Evolutionary conservation across 30 jellyfish, hydroid and myxozoan genomes (phyloP), one percentile per base, ranked within the genome.

Genomic region (Haliclystus octoradiatus): DNA sequence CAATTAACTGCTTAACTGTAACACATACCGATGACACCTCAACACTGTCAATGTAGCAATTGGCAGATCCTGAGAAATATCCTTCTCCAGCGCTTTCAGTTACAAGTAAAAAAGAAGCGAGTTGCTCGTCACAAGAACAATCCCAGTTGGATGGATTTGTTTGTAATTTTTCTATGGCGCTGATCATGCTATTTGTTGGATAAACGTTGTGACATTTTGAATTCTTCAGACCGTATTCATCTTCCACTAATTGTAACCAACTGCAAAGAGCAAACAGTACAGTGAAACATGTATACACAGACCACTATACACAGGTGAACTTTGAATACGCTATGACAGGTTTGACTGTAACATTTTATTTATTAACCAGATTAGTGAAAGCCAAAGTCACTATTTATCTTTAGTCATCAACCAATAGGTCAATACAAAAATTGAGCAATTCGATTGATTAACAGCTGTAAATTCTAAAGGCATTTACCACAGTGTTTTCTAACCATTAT

Each of bases 191-290:
- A 50, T 86, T 86, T 2, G 63, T 67, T 0, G 96, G 96, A 13
- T 74, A 92, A 51, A 46, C 49, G 28, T 92, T 72, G 22, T 92
- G 92, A 25, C 69, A 34, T 2, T 76, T 79, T n/a, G n/a, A n/a
- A n/a, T n/a, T n/a, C 49, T 74, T 92, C 34, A 86, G 62, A 30
- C 79, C 83, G 75, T 79, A 86, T 35, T 69, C 80, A 34, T 70
- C 84, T 62, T 86, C 96, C 23, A 86, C 86, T 63, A 86, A 92
- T 69, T 74, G 75, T 31, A 50, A 84, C 96, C 96, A 86, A 46
- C 96, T 86, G n/a, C n/a, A n/a, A n/a, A n/a, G n/a, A n/a, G n/a
- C n/a, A n/a, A n/a, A n/a, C n/a, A n/a, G n/a, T n/a, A n/a, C n/a
- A n/a, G n/a, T n/a, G n/a, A n/a, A n/a, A n/a, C n/a, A n/a, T n/a